Conservation (phyloP, 2,113 vertebrate genomes). For the Jacana jacana region DNA sequence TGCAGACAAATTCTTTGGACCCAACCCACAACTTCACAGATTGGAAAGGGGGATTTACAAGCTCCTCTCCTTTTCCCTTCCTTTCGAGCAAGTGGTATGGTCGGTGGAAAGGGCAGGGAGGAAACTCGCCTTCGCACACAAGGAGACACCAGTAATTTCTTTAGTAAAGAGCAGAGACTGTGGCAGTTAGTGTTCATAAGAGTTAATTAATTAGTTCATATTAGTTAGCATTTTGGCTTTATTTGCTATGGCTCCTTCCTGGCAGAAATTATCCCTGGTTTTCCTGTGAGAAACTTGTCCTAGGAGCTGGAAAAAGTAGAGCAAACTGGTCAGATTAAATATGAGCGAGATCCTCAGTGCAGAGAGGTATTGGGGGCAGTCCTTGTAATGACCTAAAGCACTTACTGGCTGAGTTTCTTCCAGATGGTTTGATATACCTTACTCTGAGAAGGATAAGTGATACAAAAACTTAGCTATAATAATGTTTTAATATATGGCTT, state of each 20-base stretch:
- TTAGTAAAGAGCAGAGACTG: not conserved
- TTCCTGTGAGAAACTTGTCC: not conserved
- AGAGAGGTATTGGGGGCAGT: not conserved
- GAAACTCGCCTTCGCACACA: not conserved
- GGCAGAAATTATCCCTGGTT: not conserved
- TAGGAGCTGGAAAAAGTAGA: not conserved
- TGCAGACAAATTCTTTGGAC: not conserved
- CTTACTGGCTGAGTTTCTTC: not conserved
- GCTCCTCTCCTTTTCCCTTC: not conserved
- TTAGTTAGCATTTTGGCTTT: not conserved
- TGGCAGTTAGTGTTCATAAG: not conserved
- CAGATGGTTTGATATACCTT: not conserved
- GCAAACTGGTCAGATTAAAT: not conserved
- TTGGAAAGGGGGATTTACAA: not conserved
- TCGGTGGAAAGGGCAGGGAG: not conserved
- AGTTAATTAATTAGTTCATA: not conserved
- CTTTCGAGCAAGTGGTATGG: no score
- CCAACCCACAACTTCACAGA: not conserved
- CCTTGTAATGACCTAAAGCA: not conserved
- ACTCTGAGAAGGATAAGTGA: not conserved
- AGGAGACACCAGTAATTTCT: not conserved
- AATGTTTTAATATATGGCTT: not conserved
- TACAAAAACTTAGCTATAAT: not conserved
- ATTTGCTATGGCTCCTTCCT: not conserved
- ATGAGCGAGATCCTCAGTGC: not conserved